A percentile compares a stretch with the other conserved stretches of the same genome.
Conservation (phyloP, 2,888 invertebrate genomes). For the Drosophila heteroneura region DNA sequence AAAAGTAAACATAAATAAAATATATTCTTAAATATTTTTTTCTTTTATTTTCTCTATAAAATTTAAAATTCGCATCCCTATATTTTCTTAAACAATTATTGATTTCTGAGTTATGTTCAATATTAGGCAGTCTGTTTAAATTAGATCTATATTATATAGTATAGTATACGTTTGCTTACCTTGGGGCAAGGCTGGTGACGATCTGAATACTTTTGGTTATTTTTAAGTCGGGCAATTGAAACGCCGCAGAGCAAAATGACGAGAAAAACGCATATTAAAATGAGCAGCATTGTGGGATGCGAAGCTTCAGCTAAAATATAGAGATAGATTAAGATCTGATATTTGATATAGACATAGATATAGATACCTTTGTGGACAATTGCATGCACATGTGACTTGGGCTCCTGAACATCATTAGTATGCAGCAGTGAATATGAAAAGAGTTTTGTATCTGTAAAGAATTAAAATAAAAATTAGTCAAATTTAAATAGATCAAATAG, state of each 20-base stretch:
- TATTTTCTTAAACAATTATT: not conserved
- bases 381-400: conserved; percentile 82
- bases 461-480: not conserved
- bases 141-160: too few relatives aligned
- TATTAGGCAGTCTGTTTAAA: not conserved
- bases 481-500: not conserved
- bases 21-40: not conserved
- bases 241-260: conserved; percentile 84
- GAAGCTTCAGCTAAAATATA: conserved; percentile 81
- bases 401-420: conserved; percentile 84
- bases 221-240: conserved; percentile 84
- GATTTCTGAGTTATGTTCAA: not conserved
- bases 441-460: conserved; percentile 84
- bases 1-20: not conserved
- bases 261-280: conserved; percentile 84
- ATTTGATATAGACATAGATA: not conserved
- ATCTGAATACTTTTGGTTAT: conserved; percentile 83
- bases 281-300: conserved; percentile 85
- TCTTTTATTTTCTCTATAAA: not conserved
- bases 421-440: conserved; percentile 85
- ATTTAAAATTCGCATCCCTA: not conserved
- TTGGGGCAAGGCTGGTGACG: conserved; percentile 85
- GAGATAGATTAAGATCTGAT: not conserved
- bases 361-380: conserved; percentile 79
- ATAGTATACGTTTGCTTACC: conserved; percentile 56